These are phyloP conservation scores for Oncorhynchus kisutch DNA, from an alignment of 2,113 vertebrate species.

Conservation along the genomic window DNA sequence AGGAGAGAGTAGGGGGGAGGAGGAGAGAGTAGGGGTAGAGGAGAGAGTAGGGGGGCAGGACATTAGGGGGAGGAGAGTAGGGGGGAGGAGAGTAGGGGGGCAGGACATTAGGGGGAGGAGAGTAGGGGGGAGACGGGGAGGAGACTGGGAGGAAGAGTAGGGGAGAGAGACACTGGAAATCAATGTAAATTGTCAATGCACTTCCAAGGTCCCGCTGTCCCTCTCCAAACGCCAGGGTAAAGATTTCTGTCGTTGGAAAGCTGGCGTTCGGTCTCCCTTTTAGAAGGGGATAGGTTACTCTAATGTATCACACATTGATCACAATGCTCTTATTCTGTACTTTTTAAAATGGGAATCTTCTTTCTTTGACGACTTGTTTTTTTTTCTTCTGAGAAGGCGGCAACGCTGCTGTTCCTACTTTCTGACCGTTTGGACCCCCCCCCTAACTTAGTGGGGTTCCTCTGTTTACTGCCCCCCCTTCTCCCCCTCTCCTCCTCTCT, in stretches of 20 bases:
- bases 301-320: background rate
- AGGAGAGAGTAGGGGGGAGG: background rate
- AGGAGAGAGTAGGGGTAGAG: background rate
- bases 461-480: rapidly evolving
- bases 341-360: conserved; percentile 3
- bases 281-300: background rate
- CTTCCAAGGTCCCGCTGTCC: conserved; percentile 62
- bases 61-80: too few relatives aligned
- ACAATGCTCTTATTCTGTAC: background rate
- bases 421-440: too few relatives aligned
- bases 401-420: background rate
- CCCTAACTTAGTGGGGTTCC: too few relatives aligned
- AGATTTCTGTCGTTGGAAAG: conserved; percentile 26
- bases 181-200: conserved; percentile 70
- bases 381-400: background rate
- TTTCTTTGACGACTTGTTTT: background rate
- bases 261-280: conserved; percentile 15
- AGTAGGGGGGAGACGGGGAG: conserved; percentile 23
- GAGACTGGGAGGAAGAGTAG: too few relatives aligned
- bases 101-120: background rate
- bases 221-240: conserved; percentile 38
- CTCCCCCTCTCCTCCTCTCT: too few relatives aligned
- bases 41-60: too few relatives aligned
- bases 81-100: too few relatives aligned
- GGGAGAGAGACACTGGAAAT: conserved; percentile 59